A percentile compares a stretch with the other conserved stretches of the same genome.
These are phyloP conservation scores for Drosophila seclusa DNA, from an alignment of 2,888 invertebrate genomes.

Conservation along the genomic window DNA sequence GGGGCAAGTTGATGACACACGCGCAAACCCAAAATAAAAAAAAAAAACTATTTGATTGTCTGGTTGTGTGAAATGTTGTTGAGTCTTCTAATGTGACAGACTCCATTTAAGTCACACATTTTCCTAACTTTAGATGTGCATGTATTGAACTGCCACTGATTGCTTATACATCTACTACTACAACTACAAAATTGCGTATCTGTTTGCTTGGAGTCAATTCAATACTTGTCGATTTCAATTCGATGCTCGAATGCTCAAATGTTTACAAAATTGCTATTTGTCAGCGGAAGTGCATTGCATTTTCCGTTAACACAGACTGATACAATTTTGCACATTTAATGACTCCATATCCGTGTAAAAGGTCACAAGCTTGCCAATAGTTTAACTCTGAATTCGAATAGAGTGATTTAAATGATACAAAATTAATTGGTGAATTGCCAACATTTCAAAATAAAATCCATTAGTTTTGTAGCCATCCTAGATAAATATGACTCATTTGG, in stretches of 20 bases:
- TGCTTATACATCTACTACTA: conserved; percentile 2
- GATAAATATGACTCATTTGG: not conserved
- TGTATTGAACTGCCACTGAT: conserved; percentile 3
- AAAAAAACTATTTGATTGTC: conserved; percentile 41
- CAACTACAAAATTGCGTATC: conserved; percentile 9
- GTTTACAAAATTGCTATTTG: conserved; percentile 53
- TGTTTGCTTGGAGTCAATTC: conserved; percentile 60
- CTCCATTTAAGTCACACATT: conserved; percentile 12
- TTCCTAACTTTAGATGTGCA: not conserved
- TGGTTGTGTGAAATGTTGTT: conserved; percentile 42
- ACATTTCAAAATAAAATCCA: not conserved
- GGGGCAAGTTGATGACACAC: conserved; percentile 47
- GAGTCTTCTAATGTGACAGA: conserved; percentile 26
- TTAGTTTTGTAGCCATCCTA: not conserved
- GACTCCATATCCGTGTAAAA: not conserved
- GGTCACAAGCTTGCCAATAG: conserved; percentile 1
- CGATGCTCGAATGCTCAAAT: conserved; percentile 40
- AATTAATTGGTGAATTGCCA: not conserved
- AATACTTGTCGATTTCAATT: conserved; percentile 38
- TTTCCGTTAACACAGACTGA: conserved; percentile 42
- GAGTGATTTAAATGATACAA: not conserved
- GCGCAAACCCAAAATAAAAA: not conserved
- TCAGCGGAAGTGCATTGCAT: conserved; percentile 60
- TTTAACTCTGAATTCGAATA: not conserved
- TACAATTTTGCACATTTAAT: conserved; percentile 26